Conservation (phyloP, 2,888 invertebrate species). For the Drosophila falleni region DNA sequence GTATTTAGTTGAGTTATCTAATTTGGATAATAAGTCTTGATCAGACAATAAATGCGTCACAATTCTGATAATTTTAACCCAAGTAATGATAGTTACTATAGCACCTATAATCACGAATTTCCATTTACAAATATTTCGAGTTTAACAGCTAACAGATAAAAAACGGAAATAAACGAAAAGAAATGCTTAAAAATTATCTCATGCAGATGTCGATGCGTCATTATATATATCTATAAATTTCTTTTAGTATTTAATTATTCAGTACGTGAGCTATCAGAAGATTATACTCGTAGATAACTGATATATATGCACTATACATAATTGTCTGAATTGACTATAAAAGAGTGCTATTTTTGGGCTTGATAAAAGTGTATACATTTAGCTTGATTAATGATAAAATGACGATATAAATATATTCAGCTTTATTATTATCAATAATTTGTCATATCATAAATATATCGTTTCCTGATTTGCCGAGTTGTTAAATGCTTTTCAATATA, state of each 20-base stretch:
- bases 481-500: slow-evolving; percentile 8
- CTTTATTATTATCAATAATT: not conserved
- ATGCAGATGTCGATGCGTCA: slow-evolving; percentile 18
- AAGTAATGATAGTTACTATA: not conserved
- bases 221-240: not conserved
- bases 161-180: not conserved
- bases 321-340: not conserved
- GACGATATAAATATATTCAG: not conserved
- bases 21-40: not conserved
- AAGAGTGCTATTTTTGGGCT: not conserved
- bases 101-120: not conserved
- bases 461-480: slow-evolving; percentile 28
- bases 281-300: not conserved
- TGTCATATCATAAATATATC: not conserved
- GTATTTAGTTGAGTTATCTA: not conserved
- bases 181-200: not conserved
- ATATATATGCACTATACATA: not conserved
- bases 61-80: not conserved
- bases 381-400: not conserved
- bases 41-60: not conserved
- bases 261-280: not conserved
- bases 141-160: slow-evolving; percentile 10
- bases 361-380: too few relatives aligned
- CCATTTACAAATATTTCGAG: not conserved
- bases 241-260: not conserved